A percentile compares a stretch with the other conserved stretches of the same genome.
Conservation (phyloP, 2,888 invertebrate species). For the Gari tellinella region DNA sequence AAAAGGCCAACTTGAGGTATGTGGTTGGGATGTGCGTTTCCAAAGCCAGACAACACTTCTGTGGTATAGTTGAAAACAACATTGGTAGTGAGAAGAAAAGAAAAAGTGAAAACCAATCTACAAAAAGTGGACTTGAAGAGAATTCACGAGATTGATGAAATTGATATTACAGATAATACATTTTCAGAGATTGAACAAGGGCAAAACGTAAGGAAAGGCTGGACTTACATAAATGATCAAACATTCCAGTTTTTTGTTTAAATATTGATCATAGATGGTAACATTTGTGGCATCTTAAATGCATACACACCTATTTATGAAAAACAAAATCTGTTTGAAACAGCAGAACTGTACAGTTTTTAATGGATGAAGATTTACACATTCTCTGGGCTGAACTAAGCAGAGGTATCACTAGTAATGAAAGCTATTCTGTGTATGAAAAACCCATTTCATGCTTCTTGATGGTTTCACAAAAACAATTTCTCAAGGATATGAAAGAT, state of each 20-base stretch:
- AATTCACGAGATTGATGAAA: slow-evolving; percentile 14
- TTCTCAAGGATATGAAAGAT: slow-evolving; percentile 38
- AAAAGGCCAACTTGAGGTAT: slow-evolving; percentile 35
- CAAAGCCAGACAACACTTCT: slow-evolving; percentile 24
- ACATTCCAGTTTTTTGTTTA: slow-evolving; percentile 34
- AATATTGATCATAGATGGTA: neutral
- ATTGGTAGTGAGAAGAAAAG: slow-evolving; percentile 11
- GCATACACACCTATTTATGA: slow-evolving; percentile 2
- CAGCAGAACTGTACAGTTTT: neutral
- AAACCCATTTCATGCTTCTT: slow-evolving; percentile 18
- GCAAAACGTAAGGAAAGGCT: slow-evolving; percentile 32
- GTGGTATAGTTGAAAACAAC: slow-evolving; percentile 3
- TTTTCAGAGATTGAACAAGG: slow-evolving; percentile 34
- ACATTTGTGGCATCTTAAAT: slow-evolving; percentile 14
- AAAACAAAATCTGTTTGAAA: slow-evolving; percentile 28
- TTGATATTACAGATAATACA: slow-evolving; percentile 4
- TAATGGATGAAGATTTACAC: slow-evolving; percentile 21
- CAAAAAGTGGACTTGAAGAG: slow-evolving; percentile 8
- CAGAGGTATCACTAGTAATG: slow-evolving; percentile 3
- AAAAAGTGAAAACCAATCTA: neutral
- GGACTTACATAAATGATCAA: slow-evolving; percentile 32
- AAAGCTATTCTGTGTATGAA: slow-evolving; percentile 9
- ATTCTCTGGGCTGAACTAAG: slow-evolving; percentile 18
- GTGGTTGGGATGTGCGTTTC: slow-evolving; percentile 45
- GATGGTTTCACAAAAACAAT: slow-evolving; percentile 45